Evolutionary conservation across 1,140 invertebrate species (phyloP), one percentile per base, ranked within the genome.

Genomic region (Sitophilus oryzae): DNA sequence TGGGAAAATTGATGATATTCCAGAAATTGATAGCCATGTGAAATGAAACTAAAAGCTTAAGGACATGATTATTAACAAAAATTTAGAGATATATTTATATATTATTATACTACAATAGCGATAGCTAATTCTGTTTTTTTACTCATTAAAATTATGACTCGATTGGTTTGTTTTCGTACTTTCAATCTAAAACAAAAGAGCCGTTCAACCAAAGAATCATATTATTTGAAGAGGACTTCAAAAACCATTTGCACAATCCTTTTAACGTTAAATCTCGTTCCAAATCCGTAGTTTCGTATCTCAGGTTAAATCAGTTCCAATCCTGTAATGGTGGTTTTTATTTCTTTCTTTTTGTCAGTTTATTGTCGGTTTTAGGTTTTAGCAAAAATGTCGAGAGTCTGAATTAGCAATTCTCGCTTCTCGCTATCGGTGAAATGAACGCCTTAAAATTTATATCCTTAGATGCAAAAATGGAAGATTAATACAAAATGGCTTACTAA

Each of bases 231-330:
- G 11, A 30, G 5, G 3, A 41, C 10, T 20, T 9, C 10, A 41
- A 18, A 20, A 20, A 41, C n/a, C 11, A 41, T 41, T 11, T 18
- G 11, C 38, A 41, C 18, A 47, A 36, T 47, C 44, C 30, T 34
- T 18, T 51, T 51, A 38, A 9, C 16, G 22, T 20, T 22, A 44
- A 45, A 53, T 53, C 41, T 53, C 44, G 45, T 53, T 45, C 21
- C 25, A 30, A 53, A 53, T 53, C 51, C 41, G 51, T 45, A 44
- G 22, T 22, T 15, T 30, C 41, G 36, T 43, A 52, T 45, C 51
- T 53, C 41, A 53, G 51, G 41, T 53, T 53, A 53, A 53, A 53
- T 53, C 51, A 53, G 38, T 40, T 42, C 51, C 41, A 11, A 53
- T 53, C 51, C 34, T 30, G 45, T 53, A 25, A 53, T 53, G 51